Percentiles rank a stretch among this genome's conserved stretches.
phyloP scores from a whole-genome alignment of 2,797 vertebrate genomes.

The Sparidentex hasta region DNA sequence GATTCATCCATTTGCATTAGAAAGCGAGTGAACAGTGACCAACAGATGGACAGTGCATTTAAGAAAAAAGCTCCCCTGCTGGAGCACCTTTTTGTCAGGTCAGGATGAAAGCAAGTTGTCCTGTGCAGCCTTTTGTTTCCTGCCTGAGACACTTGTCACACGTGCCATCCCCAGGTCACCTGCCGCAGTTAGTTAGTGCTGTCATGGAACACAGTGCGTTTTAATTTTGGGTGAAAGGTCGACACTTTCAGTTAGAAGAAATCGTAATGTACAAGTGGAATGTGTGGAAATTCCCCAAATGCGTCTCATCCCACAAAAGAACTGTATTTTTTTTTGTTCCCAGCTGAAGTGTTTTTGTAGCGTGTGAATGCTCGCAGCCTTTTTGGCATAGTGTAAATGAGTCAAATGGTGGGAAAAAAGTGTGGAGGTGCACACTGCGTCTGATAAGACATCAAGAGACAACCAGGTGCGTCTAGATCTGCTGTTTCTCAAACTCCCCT shows the following conservation, averaged over 20 bases:
- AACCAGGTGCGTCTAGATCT: slow-evolving; percentile 54
- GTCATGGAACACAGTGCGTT: background rate
- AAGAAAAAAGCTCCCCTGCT: background rate
- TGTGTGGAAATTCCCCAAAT: slow-evolving; percentile 7
- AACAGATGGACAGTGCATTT: background rate
- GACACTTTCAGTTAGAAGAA: background rate
- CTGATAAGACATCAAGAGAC: slow-evolving; percentile 56
- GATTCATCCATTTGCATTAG: background rate
- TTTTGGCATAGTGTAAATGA: slow-evolving; percentile 47
- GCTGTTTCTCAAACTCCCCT: slow-evolving; percentile 79
- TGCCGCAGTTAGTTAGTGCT: background rate
- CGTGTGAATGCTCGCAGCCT: slow-evolving; percentile 22
- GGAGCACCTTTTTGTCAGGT: background rate
- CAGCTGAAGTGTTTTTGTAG: slow-evolving; percentile 21
- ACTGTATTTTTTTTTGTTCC: background rate
- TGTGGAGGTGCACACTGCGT: slow-evolving; percentile 54
- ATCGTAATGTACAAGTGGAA: background rate
- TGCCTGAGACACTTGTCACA: background rate
- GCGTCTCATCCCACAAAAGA: background rate
- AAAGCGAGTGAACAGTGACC: background rate
- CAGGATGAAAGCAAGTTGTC: background rate
- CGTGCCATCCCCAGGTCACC: background rate
- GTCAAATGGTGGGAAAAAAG: slow-evolving; percentile 23
- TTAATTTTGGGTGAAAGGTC: background rate
- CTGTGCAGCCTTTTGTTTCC: too few relatives aligned